Percentiles rank a stretch among this genome's conserved stretches.
Conservation (phyloP, 2,797 vertebrate species). For the Poeciliopsis paucimaculata region DNA sequence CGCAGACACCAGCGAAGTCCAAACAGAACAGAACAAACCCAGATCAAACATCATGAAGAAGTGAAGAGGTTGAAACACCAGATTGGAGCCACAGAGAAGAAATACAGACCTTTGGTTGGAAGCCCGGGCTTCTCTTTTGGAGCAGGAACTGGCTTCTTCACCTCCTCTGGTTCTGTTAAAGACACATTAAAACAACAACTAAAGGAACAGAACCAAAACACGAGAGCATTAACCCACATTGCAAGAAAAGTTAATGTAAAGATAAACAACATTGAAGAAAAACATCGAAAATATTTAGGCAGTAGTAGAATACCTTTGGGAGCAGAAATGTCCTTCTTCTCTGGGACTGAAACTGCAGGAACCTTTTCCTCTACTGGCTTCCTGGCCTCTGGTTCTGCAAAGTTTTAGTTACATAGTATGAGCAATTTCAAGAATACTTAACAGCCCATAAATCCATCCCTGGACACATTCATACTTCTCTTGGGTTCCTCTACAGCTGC, state of each 20-base stretch:
- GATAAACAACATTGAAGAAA: background rate
- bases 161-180: slow-evolving; percentile 63
- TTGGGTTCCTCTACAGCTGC: slow-evolving; percentile 56
- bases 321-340: slow-evolving; percentile 65
- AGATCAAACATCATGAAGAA: background rate
- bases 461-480: slow-evolving; percentile 72
- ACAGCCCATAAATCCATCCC: too few relatives aligned
- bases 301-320: slow-evolving; percentile 68
- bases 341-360: slow-evolving; percentile 63
- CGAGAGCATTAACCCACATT: background rate
- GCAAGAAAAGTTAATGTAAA: background rate
- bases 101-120: slow-evolving; percentile 67
- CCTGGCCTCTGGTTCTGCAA: slow-evolving; percentile 69
- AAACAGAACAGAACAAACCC: background rate
- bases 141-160: slow-evolving; percentile 48
- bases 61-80: background rate
- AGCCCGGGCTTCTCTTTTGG: slow-evolving; percentile 37
- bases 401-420: slow-evolving; percentile 37
- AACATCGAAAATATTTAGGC: slow-evolving; percentile 8
- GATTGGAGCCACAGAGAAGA: background rate
- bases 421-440: background rate
- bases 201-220: slow-evolving; percentile 5
- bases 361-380: slow-evolving; percentile 77
- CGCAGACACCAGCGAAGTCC: background rate
- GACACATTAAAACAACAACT: slow-evolving; percentile 41